Base-by-base conservation (phyloP, 2,797 vertebrate genomes). In the Esox lucius region DNA sequence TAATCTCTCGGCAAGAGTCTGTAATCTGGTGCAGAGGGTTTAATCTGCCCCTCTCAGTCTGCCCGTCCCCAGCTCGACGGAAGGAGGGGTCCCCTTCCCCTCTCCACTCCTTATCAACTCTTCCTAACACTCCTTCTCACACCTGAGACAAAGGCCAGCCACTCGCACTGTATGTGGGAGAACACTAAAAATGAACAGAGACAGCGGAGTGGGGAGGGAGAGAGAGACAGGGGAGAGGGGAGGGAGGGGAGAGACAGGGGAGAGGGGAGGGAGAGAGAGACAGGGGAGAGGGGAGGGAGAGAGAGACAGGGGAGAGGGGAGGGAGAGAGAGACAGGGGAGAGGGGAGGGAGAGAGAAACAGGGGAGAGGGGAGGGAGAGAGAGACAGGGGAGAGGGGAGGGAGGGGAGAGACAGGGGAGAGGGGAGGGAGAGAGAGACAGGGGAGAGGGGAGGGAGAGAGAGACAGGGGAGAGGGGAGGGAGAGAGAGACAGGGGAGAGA, bases 21-120 rank as follows among this genome's bases (percentile, higher is more conserved):
- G 77, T 91, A 89, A 91, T 90, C 87, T 88, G 74, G 79, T 82
- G 87, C 78, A 89, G 87, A 89, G 83, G 87, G 78, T 76, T 87
- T 88, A 85, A 89, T 91, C 87, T 91, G 79, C 77, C 80, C 48
- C 80, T 70, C 76, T 83, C 78, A 64, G 71, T 88, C 83, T 87
- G 84, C 73, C 79, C 66, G 1, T 51, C 19, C 51, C 51, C 19
- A n/a, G 19, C 82, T 77, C 77, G 79, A 64, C 72, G 72, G 46
- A 68, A 75, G 31, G 62, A 81, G 67, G 33, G 0, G 6, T 76
- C 66, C 72, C 68, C 8, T 22, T 70, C 81, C 22, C 22, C n/a
- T 12, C 24, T 42, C 70, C 51, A 5, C 8, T 67, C 68, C 68
- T 49, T 53, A 5, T 59, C n/a, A n/a, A n/a, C 51, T 11, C 19